phyloP scores from a whole-genome alignment of 2,113 vertebrate species.

The Oryzias celebensis region DNA sequence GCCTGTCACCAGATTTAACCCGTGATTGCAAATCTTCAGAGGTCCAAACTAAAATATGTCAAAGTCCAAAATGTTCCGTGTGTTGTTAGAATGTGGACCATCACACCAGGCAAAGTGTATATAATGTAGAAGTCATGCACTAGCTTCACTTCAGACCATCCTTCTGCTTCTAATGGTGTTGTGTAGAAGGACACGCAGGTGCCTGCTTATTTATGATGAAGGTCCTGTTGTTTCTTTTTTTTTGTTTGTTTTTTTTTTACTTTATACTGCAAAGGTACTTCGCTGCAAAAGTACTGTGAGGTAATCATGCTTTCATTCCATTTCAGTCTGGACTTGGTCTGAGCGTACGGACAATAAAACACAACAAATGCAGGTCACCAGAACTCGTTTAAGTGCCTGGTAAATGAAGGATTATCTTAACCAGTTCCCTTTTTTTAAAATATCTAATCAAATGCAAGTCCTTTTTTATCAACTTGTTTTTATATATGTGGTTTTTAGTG shows the following conservation, averaged over 20 bases:
- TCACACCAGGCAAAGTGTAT: slow-evolving; percentile 59
- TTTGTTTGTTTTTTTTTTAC: slow-evolving; percentile 25
- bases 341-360: not conserved
- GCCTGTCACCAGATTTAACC: slow-evolving; percentile 33
- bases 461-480: slow-evolving; percentile 74
- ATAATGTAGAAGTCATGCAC: slow-evolving; percentile 78
- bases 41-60: slow-evolving; percentile 49
- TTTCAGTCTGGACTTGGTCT: slow-evolving; percentile 51
- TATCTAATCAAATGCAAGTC: slow-evolving; percentile 74
- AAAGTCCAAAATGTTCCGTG: slow-evolving; percentile 54
- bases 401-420: slow-evolving; percentile 88
- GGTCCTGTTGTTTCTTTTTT: slow-evolving; percentile 71
- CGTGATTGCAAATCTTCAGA: slow-evolving; percentile 28
- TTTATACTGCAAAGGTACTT: slow-evolving; percentile 72
- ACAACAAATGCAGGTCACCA: slow-evolving; percentile 54
- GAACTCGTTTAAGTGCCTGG: slow-evolving; percentile 88
- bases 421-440: slow-evolving; percentile 65
- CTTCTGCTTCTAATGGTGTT: slow-evolving; percentile 58
- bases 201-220: slow-evolving; percentile 79
- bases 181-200: slow-evolving; percentile 74
- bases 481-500: slow-evolving; percentile 56
- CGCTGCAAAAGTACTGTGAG: slow-evolving; percentile 65
- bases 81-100: slow-evolving; percentile 45
- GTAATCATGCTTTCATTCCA: slow-evolving; percentile 41
- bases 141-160: slow-evolving; percentile 73